Percentiles rank a stretch among this genome's conserved stretches.
phyloP scores from a whole-genome alignment of 2,113 vertebrate species.

The Rhizomys pruinosus region DNA sequence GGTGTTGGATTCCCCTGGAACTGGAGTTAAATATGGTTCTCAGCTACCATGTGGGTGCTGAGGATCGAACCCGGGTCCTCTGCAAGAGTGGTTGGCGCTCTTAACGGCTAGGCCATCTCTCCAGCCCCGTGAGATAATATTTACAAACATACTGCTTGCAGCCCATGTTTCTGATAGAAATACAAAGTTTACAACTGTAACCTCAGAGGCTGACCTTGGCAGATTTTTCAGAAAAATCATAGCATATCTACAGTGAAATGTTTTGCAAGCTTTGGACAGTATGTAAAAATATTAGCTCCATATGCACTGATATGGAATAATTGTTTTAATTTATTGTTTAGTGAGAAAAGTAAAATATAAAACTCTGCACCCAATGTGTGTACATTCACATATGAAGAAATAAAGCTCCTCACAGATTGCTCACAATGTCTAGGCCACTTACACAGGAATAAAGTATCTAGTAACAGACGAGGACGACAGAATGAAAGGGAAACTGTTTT shows the following conservation, averaged over 20 bases:
- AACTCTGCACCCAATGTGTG: not conserved
- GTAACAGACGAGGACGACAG: not conserved
- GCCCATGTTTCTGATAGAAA: not conserved
- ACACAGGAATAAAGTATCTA: not conserved
- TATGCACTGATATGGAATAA: not conserved
- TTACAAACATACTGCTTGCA: not conserved
- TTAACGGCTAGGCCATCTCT: too few relatives aligned
- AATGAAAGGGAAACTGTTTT: not conserved
- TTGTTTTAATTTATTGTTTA: not conserved
- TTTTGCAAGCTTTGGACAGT: constrained; percentile 23
- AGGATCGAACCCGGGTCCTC: too few relatives aligned
- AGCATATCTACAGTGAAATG: not conserved
- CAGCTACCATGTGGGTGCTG: too few relatives aligned
- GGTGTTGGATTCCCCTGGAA: too few relatives aligned
- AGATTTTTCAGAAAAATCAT: not conserved
- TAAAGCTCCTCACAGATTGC: not conserved
- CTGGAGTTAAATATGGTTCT: too few relatives aligned
- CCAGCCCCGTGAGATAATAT: too few relatives aligned
- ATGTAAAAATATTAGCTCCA: not conserved
- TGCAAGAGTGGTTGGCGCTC: too few relatives aligned
- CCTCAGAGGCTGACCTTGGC: not conserved
- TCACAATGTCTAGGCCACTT: not conserved
- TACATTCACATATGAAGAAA: not conserved
- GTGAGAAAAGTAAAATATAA: not conserved
- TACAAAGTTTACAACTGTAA: not conserved